Conservation (phyloP, 1,140 invertebrate species). For the Pogonomyrmex californicus region DNA sequence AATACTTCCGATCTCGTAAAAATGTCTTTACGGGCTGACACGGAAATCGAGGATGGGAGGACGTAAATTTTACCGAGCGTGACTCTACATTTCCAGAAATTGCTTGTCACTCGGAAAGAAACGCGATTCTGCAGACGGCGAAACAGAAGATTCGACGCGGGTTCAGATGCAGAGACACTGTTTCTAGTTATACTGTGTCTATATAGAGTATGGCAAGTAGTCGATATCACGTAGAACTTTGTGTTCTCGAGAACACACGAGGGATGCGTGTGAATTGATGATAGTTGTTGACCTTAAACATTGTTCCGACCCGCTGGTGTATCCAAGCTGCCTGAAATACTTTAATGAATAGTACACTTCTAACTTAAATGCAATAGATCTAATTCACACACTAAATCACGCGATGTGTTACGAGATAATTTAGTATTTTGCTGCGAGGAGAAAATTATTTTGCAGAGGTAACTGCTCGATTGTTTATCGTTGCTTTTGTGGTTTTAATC, state of each 20-base stretch:
- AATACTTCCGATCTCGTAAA: slow-evolving; percentile 32
- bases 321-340: slow-evolving; percentile 16
- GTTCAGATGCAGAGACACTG: not conserved
- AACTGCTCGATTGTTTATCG: not conserved
- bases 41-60: slow-evolving; percentile 9
- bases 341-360: slow-evolving; percentile 29
- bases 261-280: not conserved
- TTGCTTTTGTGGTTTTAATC: not conserved
- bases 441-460: not conserved
- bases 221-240: slow-evolving; percentile 43
- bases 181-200: slow-evolving; percentile 48
- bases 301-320: not conserved
- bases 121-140: slow-evolving; percentile 1
- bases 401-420: not conserved
- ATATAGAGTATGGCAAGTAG: slow-evolving; percentile 21
- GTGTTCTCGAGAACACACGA: not conserved
- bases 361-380: slow-evolving; percentile 19
- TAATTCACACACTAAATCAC: not conserved
- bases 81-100: slow-evolving; percentile 8
- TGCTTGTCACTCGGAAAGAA: slow-evolving; percentile 16
- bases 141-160: not conserved
- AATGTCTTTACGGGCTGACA: slow-evolving; percentile 20
- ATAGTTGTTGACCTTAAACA: slow-evolving; percentile 47
- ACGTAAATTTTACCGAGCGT: slow-evolving; percentile 43
- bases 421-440: not conserved